Evolutionary conservation across 2,888 invertebrate genomes (phyloP).

Genomic region (Octonoba sinensis): DNA sequence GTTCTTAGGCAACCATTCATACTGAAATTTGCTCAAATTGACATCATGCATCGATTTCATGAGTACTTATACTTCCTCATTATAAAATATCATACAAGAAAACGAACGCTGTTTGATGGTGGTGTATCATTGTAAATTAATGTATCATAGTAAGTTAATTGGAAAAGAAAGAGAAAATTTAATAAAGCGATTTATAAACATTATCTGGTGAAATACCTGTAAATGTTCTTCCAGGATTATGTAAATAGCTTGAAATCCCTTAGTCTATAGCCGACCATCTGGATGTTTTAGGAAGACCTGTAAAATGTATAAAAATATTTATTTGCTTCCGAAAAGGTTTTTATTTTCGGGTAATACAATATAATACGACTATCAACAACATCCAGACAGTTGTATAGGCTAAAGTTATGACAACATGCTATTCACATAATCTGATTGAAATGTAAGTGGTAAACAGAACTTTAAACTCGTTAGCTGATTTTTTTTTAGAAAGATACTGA

Average conservation of each 20-base stretch:
- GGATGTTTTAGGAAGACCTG: slow-evolving; percentile 56
- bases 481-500: too few relatives aligned
- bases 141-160: too few relatives aligned
- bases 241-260: slow-evolving; percentile 49
- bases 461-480: too few relatives aligned
- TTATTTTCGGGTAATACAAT: neutral
- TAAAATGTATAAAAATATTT: slow-evolving; percentile 43
- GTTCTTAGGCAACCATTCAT: too few relatives aligned
- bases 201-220: neutral
- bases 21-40: too few relatives aligned
- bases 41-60: too few relatives aligned
- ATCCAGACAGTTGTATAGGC: slow-evolving; percentile 57
- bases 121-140: too few relatives aligned
- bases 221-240: slow-evolving; percentile 31
- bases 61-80: too few relatives aligned
- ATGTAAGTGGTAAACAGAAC: neutral
- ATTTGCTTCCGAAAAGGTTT: neutral
- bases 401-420: slow-evolving; percentile 37
- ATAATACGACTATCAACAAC: slow-evolving; percentile 8
- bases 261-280: slow-evolving; percentile 58
- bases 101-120: too few relatives aligned
- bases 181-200: too few relatives aligned
- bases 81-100: too few relatives aligned
- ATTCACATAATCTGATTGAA: slow-evolving; percentile 28
- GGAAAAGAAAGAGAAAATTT: too few relatives aligned